These are phyloP conservation scores for Cylas formicarius DNA, from an alignment of 1,140 invertebrate genomes.

Conservation along the genomic window DNA sequence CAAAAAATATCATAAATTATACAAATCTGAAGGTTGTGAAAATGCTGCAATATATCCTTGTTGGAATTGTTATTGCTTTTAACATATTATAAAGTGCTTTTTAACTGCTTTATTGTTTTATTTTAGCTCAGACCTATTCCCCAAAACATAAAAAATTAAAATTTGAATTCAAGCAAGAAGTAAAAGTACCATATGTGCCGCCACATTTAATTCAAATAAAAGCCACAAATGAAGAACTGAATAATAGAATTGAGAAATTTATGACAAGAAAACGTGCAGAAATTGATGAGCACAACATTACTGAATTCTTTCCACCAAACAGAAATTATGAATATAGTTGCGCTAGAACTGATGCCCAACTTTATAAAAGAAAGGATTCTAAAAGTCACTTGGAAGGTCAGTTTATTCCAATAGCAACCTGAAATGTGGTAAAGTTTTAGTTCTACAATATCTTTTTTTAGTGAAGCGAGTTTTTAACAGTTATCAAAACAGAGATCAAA, in stretches of 20 bases:
- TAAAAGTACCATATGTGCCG: constrained; percentile 39
- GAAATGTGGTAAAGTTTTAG: constrained; percentile 13
- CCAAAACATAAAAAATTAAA: constrained; percentile 25
- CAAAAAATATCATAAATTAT: too few relatives aligned
- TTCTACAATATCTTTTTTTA: constrained; percentile 37
- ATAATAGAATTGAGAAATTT: constrained; percentile 55
- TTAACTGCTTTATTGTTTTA: constrained; percentile 10
- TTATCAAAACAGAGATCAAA: constrained; percentile 41
- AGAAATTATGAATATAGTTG: constrained; percentile 47
- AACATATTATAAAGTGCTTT: constrained; percentile 10
- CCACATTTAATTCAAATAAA: constrained; percentile 53
- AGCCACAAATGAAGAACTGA: constrained; percentile 50
- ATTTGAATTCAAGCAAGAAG: constrained; percentile 30
- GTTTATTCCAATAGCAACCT: constrained; percentile 5
- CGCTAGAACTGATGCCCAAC: constrained; percentile 59
- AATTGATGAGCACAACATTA: constrained; percentile 56
- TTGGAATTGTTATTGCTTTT: constrained; percentile 8
- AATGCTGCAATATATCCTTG: constrained; percentile 1
- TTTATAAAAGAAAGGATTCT: constrained; percentile 55
- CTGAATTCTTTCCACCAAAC: constrained; percentile 53
- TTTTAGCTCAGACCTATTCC: constrained; percentile 17
- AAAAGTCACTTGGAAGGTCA: constrained; percentile 65
- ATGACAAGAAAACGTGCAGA: constrained; percentile 56
- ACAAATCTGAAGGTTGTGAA: too few relatives aligned
- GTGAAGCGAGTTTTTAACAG: constrained; percentile 53